phyloP scores from a whole-genome alignment of 2,888 invertebrate species.

The Dolomedes plantarius region DNA sequence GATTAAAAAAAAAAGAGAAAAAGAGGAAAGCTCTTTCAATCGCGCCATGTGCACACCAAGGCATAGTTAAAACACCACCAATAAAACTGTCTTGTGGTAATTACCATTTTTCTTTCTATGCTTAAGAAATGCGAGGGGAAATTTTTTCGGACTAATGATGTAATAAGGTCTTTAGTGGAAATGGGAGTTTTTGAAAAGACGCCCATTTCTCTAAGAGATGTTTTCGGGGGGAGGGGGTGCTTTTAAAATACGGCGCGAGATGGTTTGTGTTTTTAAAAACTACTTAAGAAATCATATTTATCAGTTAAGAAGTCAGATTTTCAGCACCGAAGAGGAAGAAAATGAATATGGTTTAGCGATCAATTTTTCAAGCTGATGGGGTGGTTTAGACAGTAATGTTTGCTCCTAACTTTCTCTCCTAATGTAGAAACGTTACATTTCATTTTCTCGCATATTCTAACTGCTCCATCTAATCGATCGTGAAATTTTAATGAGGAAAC shows the following conservation, averaged over 20 bases:
- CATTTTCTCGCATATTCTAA: too few species aligned
- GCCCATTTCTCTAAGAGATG: too few species aligned
- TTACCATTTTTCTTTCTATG: not conserved
- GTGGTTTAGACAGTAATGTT: too few species aligned
- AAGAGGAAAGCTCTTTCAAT: not conserved
- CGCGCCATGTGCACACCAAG: not conserved
- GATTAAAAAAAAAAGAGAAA: not conserved
- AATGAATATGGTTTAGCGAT: not conserved
- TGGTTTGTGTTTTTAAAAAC: not conserved
- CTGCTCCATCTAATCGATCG: too few species aligned
- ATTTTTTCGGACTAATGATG: not conserved
- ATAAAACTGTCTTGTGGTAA: not conserved
- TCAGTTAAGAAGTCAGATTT: not conserved
- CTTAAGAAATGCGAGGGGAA: not conserved
- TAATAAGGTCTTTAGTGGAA: not conserved
- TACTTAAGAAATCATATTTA: slow-evolving; percentile 1
- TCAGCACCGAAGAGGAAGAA: not conserved
- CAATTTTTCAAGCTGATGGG: not conserved
- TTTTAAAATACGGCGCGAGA: not conserved
- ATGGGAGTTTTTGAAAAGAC: slow-evolving; percentile 3
- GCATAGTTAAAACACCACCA: not conserved
- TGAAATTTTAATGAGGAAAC: too few species aligned
- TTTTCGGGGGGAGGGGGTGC: not conserved
- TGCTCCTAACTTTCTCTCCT: too few species aligned
- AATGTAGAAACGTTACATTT: too few species aligned